Conservation (phyloP, 92 coral and sea anemone genomes). For the Parazoanthus darwini region DNA sequence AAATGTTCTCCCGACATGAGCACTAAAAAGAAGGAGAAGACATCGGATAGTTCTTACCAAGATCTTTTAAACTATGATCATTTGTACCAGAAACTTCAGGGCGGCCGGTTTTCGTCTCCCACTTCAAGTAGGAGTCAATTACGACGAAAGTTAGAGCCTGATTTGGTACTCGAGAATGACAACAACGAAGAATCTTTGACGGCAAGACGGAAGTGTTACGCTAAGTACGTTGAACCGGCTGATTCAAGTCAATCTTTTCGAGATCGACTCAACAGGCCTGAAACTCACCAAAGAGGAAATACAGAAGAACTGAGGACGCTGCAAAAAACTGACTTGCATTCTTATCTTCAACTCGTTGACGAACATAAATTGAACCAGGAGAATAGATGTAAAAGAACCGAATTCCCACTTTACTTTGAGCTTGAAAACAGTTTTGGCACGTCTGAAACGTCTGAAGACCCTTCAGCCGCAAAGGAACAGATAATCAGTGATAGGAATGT, state of each 20-base stretch:
- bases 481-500: not conserved
- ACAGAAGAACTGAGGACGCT: not conserved
- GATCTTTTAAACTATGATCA: not conserved
- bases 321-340: not conserved
- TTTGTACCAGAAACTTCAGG: not conserved
- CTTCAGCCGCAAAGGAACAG: not conserved
- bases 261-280: not conserved
- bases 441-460: not conserved
- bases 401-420: not conserved
- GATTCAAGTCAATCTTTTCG: not conserved
- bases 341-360: not conserved
- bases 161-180: not conserved
- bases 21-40: not conserved
- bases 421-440: slow-evolving; percentile 1
- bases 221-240: not conserved
- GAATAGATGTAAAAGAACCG: not conserved
- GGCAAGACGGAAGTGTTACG: not conserved
- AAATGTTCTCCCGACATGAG: not conserved
- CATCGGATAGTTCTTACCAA: not conserved
- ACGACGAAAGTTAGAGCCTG: not conserved
- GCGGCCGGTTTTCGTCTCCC: not conserved
- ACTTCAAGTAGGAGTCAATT: not conserved
- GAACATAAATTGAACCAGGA: not conserved
- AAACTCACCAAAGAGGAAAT: not conserved
- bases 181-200: not conserved